Percentiles rank a stretch among this genome's conserved stretches.
phyloP scores from a whole-genome alignment of 2,888 invertebrate genomes.

The Saturnia pavonia region DNA sequence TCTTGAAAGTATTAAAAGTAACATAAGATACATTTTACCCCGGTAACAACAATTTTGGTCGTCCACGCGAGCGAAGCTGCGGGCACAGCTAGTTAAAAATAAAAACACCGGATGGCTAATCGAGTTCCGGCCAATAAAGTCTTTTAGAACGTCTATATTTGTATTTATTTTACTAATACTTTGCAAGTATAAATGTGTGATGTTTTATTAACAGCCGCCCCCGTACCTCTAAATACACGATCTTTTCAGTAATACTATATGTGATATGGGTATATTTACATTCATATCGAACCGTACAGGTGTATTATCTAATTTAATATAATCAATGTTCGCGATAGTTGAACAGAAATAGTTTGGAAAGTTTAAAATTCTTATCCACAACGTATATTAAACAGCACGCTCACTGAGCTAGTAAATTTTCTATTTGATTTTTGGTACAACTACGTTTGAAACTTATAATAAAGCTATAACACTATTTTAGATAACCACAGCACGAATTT shows the following conservation, averaged over 20 bases:
- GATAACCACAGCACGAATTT: not conserved
- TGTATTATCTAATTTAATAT: not conserved
- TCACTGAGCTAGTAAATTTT: not conserved
- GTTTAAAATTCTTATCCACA: constrained; percentile 5
- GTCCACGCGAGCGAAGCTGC: too few relatives aligned
- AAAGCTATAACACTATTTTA: not conserved
- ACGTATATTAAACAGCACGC: not conserved
- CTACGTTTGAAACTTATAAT: not conserved
- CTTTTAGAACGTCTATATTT: too few relatives aligned
- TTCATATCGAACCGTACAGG: not conserved
- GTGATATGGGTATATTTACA: not conserved
- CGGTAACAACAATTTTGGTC: too few relatives aligned
- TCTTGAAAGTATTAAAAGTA: too few relatives aligned
- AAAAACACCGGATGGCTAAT: too few relatives aligned
- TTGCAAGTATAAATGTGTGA: too few relatives aligned
- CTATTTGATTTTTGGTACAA: not conserved
- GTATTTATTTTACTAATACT: too few relatives aligned
- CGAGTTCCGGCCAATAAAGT: too few relatives aligned
- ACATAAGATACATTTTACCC: too few relatives aligned
- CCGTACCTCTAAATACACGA: not conserved
- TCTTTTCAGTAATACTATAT: not conserved
- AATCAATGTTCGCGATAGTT: not conserved
- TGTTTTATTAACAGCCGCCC: too few relatives aligned
- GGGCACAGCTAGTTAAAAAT: too few relatives aligned
- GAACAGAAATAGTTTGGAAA: not conserved